Conservation (phyloP, 2,113 vertebrate genomes). For the Rhea pennata region DNA sequence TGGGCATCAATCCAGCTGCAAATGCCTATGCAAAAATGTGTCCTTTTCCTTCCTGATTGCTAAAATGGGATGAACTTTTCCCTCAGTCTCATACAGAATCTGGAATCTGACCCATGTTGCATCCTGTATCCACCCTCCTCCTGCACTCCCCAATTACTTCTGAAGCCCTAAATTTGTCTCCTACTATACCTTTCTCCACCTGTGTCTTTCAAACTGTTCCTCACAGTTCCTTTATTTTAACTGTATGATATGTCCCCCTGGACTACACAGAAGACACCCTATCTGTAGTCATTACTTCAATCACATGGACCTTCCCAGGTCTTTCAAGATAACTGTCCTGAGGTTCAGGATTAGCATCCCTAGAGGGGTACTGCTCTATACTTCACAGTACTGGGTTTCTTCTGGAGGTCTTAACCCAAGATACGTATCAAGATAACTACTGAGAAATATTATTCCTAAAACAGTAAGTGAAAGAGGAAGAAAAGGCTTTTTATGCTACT, state of each 20-base stretch:
- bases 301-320: neutral
- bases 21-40: neutral
- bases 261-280: neutral
- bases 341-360: neutral
- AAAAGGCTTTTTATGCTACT: neutral
- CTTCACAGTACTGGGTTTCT: neutral
- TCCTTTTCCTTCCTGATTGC: neutral
- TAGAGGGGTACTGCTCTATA: neutral
- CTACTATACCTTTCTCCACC: neutral
- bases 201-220: neutral
- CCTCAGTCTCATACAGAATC: neutral
- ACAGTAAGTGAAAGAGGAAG: neutral
- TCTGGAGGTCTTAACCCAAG: neutral
- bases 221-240: neutral
- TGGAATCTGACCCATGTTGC: neutral
- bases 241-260: rapidly evolving
- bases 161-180: neutral
- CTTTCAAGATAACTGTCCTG: neutral
- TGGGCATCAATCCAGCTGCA: neutral
- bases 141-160: neutral
- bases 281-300: neutral
- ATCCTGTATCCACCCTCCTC: neutral
- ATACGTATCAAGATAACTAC: neutral
- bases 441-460: neutral
- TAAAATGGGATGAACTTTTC: neutral